These are phyloP conservation scores for Mythimna albipuncta DNA, from an alignment of 2,888 invertebrate species.

Conservation along the genomic window DNA sequence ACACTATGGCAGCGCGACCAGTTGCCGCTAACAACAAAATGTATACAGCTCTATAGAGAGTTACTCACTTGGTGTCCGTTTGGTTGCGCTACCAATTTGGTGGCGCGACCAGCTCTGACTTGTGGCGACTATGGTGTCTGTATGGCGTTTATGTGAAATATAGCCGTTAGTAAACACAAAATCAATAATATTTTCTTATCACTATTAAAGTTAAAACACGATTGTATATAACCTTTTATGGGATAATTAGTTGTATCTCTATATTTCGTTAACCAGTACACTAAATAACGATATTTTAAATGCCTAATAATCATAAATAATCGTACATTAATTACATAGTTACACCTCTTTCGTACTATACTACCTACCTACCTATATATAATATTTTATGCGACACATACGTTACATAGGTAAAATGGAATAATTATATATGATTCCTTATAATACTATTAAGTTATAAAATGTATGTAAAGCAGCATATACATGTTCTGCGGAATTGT, in stretches of 20 bases:
- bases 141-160: too few species aligned
- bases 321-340: conserved; percentile 39
- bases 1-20: too few species aligned
- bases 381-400: conserved; percentile 5
- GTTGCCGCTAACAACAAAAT: too few species aligned
- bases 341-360: conserved; percentile 7
- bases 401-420: conserved; percentile 20
- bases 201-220: conserved; percentile 35
- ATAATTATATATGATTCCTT: conserved; percentile 10
- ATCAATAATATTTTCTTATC: conserved; percentile 42
- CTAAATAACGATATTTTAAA: conserved; percentile 32
- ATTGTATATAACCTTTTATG: conserved; percentile 8
- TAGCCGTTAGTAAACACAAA: conserved; percentile 11
- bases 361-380: background rate
- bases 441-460: background rate
- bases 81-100: too few species aligned
- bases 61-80: too few species aligned
- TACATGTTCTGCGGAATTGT: too few species aligned
- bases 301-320: conserved; percentile 31
- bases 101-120: too few species aligned
- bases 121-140: too few species aligned
- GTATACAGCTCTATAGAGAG: too few species aligned
- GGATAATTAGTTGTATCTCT: conserved; percentile 3
- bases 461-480: background rate
- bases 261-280: conserved; percentile 22